Percentiles rank a stretch among this genome's conserved stretches.
These are phyloP conservation scores for Reticulitermes lucifugus DNA, from an alignment of 2,888 invertebrate species.

Conservation along the genomic window DNA sequence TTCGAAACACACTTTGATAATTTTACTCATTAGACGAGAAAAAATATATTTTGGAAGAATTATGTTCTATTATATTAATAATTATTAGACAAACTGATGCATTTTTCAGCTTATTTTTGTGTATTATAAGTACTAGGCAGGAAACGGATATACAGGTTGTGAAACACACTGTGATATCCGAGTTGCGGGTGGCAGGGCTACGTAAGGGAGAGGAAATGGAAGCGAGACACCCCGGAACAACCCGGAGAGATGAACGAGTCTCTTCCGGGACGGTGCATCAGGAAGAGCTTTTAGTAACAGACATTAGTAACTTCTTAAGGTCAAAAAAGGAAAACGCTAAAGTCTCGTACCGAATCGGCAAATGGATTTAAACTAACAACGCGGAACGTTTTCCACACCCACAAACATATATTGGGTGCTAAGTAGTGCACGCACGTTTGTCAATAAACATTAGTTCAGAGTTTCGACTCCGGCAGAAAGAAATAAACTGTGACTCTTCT, in stretches of 20 bases:
- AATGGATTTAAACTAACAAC: constrained; percentile 19
- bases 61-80: too few species aligned
- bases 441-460: too few species aligned
- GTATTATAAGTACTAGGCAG: too few species aligned
- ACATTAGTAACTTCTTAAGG: constrained; percentile 22
- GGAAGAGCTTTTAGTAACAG: constrained; percentile 40
- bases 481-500: too few species aligned
- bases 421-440: too few species aligned
- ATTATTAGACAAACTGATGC: too few species aligned
- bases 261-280: constrained; percentile 42
- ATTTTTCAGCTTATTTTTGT: too few species aligned
- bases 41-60: too few species aligned
- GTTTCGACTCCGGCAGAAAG: too few species aligned
- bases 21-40: too few species aligned
- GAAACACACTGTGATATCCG: background rate
- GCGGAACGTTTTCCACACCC: constrained; percentile 12
- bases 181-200: constrained; percentile 8
- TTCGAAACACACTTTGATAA: too few species aligned
- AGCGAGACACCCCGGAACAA: constrained; percentile 51
- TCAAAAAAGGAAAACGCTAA: background rate
- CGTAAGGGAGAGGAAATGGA: constrained; percentile 49
- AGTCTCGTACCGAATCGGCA: background rate
- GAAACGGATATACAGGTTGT: background rate
- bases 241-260: constrained; percentile 42
- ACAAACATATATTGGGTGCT: too few species aligned